phyloP scores from a whole-genome alignment of 2,113 vertebrate species.

The Balaeniceps rex region DNA sequence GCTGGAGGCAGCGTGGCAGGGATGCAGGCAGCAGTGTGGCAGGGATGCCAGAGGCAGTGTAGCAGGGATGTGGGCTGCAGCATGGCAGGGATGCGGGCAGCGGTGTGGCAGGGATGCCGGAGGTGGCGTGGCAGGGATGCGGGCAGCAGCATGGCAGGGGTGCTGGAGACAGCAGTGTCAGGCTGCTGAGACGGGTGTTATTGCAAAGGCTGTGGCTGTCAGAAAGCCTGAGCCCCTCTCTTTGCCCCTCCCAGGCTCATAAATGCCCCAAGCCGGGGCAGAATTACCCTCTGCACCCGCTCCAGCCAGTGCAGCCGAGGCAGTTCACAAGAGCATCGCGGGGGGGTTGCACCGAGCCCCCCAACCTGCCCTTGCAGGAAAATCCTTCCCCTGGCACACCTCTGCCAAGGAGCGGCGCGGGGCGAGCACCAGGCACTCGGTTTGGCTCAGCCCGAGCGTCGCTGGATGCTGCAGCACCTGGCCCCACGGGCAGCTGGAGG shows the following conservation, averaged over 20 bases:
- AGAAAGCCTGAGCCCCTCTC: neutral
- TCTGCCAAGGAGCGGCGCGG: neutral
- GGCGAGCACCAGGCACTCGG: neutral
- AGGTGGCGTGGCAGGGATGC: neutral
- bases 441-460: neutral
- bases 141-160: neutral
- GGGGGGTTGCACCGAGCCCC: neutral
- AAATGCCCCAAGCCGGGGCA: too few species aligned
- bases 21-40: fast-evolving
- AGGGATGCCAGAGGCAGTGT: neutral
- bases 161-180: neutral
- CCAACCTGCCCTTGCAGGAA: neutral
- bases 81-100: neutral
- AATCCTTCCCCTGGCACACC: neutral
- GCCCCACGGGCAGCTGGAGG: neutral
- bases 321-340: neutral
- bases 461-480: neutral
- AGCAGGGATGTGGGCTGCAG: neutral
- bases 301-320: neutral
- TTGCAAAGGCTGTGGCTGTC: neutral
- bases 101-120: too few species aligned
- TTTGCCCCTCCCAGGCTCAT: neutral
- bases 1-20: neutral
- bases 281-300: neutral
- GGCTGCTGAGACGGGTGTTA: neutral